A percentile compares a stretch with the other conserved stretches of the same genome.
phyloP scores from a whole-genome alignment of 2,113 vertebrate genomes.

The Dromiciops gliroides region DNA sequence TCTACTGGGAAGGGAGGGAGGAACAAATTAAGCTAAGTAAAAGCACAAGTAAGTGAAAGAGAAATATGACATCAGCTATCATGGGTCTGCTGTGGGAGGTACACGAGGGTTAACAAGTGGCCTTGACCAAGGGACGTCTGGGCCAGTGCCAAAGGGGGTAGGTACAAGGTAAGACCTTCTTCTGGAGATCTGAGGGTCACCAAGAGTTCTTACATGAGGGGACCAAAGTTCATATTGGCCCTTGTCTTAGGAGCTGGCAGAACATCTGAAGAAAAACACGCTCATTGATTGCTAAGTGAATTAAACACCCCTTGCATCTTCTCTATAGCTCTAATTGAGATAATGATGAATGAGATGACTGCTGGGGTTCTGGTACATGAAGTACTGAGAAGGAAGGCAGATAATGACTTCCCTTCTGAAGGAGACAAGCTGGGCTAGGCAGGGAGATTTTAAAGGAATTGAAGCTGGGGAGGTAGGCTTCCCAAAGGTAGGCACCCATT shows the following conservation, averaged over 20 bases:
- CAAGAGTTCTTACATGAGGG: background rate
- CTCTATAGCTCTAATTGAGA: background rate
- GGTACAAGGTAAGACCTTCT: background rate
- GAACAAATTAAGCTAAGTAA: slow-evolving; percentile 26
- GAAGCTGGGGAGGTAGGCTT: background rate
- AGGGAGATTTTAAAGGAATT: background rate
- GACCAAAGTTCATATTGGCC: background rate
- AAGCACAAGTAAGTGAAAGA: background rate
- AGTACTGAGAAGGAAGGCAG: background rate
- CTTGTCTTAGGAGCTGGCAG: background rate
- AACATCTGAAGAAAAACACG: background rate
- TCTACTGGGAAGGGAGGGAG: background rate
- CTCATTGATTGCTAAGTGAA: background rate
- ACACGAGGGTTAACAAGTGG: background rate
- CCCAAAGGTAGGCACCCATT: background rate
- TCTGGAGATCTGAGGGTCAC: background rate
- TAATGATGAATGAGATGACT: background rate
- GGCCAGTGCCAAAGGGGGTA: background rate
- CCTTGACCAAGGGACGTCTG: background rate
- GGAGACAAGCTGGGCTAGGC: background rate
- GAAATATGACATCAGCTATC: slow-evolving; percentile 1
- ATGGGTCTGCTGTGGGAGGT: background rate
- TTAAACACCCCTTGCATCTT: background rate
- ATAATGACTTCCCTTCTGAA: background rate
- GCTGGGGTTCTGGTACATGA: background rate